Percentiles rank a stretch among this genome's conserved stretches.
These are phyloP conservation scores for Prinia subflava DNA, from an alignment of 2,113 vertebrate genomes.

Conservation along the genomic window DNA sequence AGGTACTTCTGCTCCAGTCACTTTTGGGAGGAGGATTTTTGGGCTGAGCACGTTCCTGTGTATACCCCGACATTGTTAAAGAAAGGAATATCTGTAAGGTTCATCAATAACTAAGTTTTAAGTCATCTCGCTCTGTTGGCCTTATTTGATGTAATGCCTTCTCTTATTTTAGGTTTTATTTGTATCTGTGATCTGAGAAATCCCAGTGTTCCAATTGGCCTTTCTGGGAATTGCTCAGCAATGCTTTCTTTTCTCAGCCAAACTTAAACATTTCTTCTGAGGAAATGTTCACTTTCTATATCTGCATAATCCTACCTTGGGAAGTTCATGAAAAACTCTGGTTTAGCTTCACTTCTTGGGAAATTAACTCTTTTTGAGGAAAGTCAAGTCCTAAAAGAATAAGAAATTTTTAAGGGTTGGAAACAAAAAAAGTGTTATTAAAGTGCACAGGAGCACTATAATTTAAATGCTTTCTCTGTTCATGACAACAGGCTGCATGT, in stretches of 20 bases:
- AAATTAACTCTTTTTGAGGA: neutral
- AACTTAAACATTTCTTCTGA: neutral
- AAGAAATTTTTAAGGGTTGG: neutral
- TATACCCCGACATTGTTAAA: rapidly evolving
- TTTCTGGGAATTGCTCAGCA: neutral
- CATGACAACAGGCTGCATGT: neutral
- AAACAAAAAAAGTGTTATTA: neutral
- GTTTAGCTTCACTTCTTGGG: neutral
- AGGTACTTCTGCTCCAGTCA: neutral
- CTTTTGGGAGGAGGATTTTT: neutral
- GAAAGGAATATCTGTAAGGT: neutral
- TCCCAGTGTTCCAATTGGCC: neutral
- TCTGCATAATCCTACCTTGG: neutral
- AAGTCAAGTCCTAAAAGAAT: neutral
- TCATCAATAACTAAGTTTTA: neutral
- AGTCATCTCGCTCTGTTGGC: neutral
- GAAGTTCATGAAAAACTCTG: neutral
- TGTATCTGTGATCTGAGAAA: neutral
- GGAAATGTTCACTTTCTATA: neutral
- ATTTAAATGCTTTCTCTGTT: neutral
- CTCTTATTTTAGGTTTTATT: neutral
- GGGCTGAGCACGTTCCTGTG: neutral
- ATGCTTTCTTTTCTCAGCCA: neutral
- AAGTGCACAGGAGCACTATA: neutral
- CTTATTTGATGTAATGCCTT: neutral